phyloP scores from a whole-genome alignment of 1,140 invertebrate species.

The Lepidostoma basale region DNA sequence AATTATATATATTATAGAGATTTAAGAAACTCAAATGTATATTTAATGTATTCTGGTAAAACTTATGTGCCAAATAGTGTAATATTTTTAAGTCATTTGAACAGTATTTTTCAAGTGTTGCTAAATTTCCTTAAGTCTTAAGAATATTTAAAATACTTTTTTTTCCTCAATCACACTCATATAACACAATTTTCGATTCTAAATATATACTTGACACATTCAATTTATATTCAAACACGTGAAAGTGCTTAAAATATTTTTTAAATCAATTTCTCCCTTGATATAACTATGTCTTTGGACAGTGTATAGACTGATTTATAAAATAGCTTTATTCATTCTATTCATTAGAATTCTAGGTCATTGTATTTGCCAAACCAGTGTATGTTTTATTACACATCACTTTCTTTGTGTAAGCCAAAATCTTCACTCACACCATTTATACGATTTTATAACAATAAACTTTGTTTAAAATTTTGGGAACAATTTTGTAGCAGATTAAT shows the following conservation, averaged over 20 bases:
- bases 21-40: not conserved
- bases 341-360: slow-evolving; percentile 23
- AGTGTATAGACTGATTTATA: slow-evolving; percentile 5
- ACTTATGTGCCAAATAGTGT: not conserved
- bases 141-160: not conserved
- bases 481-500: slow-evolving; percentile 29
- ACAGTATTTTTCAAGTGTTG: not conserved
- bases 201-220: too few species aligned
- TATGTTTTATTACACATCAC: not conserved
- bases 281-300: too few species aligned
- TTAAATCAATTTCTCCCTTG: too few species aligned
- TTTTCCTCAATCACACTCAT: too few species aligned
- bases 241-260: too few species aligned
- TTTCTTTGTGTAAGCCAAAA: not conserved
- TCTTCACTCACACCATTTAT: not conserved
- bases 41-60: not conserved
- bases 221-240: too few species aligned
- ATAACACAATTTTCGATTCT: too few species aligned
- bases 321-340: slow-evolving; percentile 20
- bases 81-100: not conserved
- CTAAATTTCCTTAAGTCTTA: not conserved
- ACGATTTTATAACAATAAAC: not conserved
- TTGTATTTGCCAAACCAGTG: slow-evolving; percentile 22
- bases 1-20: not conserved
- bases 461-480: slow-evolving; percentile 32